Base-by-base conservation (phyloP, 2,797 vertebrate species). In the Falco concolor region DNA sequence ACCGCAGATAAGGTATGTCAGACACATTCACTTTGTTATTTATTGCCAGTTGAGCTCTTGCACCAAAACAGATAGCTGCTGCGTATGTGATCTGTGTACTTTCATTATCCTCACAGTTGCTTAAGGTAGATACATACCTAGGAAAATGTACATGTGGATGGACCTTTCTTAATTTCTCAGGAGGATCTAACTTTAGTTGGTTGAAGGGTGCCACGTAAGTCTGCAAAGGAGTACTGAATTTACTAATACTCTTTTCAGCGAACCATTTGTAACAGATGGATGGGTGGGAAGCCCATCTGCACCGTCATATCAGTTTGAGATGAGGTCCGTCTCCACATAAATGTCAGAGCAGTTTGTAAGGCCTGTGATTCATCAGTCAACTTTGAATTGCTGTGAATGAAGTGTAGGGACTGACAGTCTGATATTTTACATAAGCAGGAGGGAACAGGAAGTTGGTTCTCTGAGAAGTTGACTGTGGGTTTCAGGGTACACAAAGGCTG, bases 231-330 rank as follows among this genome's bases (percentile, higher is more conserved):
- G 63, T 65, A 69, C 50, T 93, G 95, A 74, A 89, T 91, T 91
- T 89, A 87, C 90, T 87, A 63, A 92, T 85, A 83, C 8, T 87
- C 82, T 87, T 87, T 92, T 75, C 68, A 83, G 82, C 87, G 80
- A 80, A 77, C 74, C 28, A 38, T 76, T 90, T 92, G 20, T 87
- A 84, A 74, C 94, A 97, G 95, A 94, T 96, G 95, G 94, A 67
- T 89, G 94, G 96, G 93, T 96, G 95, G 96, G 95, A 97, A 96
- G 92, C 84, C 95, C 96, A 94, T 96, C 93, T 97, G 95, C 95
- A 90, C 67, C 70, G 60, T 76, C 90, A 59, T 84, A 88, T 15
- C 87, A 79, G 59, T 90, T 93, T 69, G 84, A 89, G 86, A 92
- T 88, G 74, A 93, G 90, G 96, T 96, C 95, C 12, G 0, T 93